Percentiles rank a stretch among this genome's conserved stretches.
These are phyloP conservation scores for Bubo scandiacus DNA, from an alignment of 2,113 vertebrate genomes.

Conservation along the genomic window DNA sequence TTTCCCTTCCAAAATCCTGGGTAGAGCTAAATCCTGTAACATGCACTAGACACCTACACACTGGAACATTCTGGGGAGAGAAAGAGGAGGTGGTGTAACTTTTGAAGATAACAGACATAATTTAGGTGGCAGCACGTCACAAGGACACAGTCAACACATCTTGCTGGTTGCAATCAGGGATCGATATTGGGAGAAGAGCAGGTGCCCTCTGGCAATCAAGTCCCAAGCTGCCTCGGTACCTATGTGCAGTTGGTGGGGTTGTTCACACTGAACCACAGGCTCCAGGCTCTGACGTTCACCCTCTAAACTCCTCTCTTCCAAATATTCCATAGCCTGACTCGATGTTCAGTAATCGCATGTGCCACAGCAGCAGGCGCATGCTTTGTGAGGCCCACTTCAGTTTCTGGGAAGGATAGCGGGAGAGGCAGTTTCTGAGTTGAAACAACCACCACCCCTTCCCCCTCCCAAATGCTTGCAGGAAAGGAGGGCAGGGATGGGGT, in stretches of 20 bases:
- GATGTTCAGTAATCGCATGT: fast-evolving
- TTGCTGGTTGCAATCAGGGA: neutral
- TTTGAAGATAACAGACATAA: neutral
- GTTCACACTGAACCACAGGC: fast-evolving
- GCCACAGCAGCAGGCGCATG: fast-evolving
- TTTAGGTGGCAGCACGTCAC: neutral
- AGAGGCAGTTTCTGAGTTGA: neutral
- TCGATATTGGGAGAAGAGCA: fast-evolving
- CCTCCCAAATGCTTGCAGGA: neutral
- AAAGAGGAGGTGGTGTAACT: neutral
- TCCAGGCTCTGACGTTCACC: fast-evolving
- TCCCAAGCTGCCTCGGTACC: neutral
- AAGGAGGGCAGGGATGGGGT: neutral
- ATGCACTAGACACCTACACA: neutral
- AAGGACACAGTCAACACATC: neutral
- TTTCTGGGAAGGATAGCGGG: neutral
- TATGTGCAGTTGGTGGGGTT: neutral
- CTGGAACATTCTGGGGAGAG: neutral
- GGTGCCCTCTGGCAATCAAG: neutral
- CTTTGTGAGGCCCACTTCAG: neutral
- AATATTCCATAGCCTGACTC: neutral
- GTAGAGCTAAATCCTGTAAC: neutral
- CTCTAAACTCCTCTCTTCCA: neutral
- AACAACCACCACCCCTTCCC: neutral
- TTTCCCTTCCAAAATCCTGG: neutral